Base-by-base conservation (phyloP, 2,113 vertebrate genomes). In the Rhagologus leucostigma region DNA sequence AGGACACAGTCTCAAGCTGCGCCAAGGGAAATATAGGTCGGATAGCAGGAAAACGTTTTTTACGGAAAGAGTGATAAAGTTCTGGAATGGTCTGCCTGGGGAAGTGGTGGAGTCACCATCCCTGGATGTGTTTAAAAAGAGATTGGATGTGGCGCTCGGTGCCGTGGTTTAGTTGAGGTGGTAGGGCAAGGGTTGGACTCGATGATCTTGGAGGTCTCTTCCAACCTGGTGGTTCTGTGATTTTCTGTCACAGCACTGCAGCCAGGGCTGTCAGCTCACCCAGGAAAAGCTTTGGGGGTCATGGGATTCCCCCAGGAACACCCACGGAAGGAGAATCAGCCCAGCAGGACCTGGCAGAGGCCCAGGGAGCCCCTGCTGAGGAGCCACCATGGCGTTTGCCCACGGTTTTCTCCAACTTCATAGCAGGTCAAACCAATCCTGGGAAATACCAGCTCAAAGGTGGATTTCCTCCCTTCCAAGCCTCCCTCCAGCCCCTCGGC, bases 361-460 rank as follows among this genome's bases (percentile, higher is more conserved):
- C 20, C 9, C 82, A 59, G 44, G 18, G 19, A 53, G 67, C 27
- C 2, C 13, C 1, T 0, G 1, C 39, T 0, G 6, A 93, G 91
- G 70, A 68, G 65, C 59, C 32, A 20, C 27, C 14, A 1, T 0
- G 0, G 6, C 0, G 5, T 41, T 16, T 87, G 33, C 47, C 56
- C 35, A 3, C 1, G 6, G 15, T 9, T 35, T 44, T 42, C 49
- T 24, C 47, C 3, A 1, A 1, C 22, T 23, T 21, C 23, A 4
- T 10, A 8, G 13, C 18, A 1, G 0, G 3, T 13, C 63, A 33
- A 11, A 56, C 24, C 57, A 74, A 8, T 12, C 60, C 14, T 18
- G 3, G 7, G 16, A 17, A 70, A 24, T 14, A 16, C 3, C 75
- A 41, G 63, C 33, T 9, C 41, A 6, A 53, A 39, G 12, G 30